Conservation (phyloP, 1,140 invertebrate species). For the Sinonovacula constricta region DNA sequence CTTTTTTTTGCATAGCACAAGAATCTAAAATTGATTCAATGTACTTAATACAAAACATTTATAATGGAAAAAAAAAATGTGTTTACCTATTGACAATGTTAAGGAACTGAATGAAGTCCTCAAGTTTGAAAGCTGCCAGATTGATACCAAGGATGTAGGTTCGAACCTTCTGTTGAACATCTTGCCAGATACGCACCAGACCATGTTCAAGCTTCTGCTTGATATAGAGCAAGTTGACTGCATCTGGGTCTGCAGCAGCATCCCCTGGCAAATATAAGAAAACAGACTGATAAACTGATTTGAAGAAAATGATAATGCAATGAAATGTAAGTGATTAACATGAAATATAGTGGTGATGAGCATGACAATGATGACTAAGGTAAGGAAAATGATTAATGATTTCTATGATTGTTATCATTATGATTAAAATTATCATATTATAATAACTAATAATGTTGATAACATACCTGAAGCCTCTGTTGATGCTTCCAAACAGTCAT, state of each 20-base stretch:
- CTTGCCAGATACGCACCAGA: conserved; percentile 92
- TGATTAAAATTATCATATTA: too few relatives aligned
- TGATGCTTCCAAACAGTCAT: conserved; percentile 60
- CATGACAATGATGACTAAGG: too few relatives aligned
- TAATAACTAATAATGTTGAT: too few relatives aligned
- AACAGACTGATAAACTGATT: neutral
- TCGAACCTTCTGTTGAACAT: conserved; percentile 93
- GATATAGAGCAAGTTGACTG: conserved; percentile 87
- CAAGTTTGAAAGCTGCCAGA: conserved; percentile 92
- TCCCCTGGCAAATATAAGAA: conserved; percentile 2
- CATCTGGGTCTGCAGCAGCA: conserved; percentile 7
- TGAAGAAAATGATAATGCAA: too few relatives aligned
- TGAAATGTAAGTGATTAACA: too few relatives aligned
- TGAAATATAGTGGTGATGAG: too few relatives aligned
- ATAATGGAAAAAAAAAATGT: neutral
- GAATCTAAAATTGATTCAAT: too few relatives aligned
- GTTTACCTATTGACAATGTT: conserved; percentile 88
- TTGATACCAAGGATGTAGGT: conserved; percentile 87
- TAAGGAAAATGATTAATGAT: too few relatives aligned
- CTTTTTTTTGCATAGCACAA: too few relatives aligned
- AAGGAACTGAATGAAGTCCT: conserved; percentile 95
- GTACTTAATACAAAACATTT: neutral
- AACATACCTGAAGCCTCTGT: too few relatives aligned
- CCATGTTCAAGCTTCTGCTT: conserved; percentile 93
- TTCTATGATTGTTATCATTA: too few relatives aligned